A percentile compares a stretch with the other conserved stretches of the same genome.
phyloP scores from a whole-genome alignment of 2,797 vertebrate genomes.

The Sphaeramia orbicularis region DNA sequence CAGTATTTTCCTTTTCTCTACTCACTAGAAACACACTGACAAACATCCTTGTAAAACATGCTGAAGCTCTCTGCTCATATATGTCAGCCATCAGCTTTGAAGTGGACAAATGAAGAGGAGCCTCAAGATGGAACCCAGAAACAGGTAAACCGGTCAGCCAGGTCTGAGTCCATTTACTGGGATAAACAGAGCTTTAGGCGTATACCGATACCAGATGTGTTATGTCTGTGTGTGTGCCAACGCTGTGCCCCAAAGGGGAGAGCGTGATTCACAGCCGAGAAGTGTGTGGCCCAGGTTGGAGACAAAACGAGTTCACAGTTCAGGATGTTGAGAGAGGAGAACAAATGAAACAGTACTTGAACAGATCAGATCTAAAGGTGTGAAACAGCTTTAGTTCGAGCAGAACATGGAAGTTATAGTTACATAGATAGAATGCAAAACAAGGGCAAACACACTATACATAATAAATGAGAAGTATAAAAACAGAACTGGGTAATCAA shows the following conservation, averaged over 20 bases:
- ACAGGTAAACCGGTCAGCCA: constrained; percentile 17
- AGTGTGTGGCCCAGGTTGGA: constrained; percentile 36
- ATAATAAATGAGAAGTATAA: no score
- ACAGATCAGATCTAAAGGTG: no score
- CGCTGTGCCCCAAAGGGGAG: constrained; percentile 4
- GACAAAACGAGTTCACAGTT: neutral
- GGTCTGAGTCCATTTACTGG: constrained; percentile 42
- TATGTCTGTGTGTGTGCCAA: constrained; percentile 32
- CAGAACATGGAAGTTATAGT: no score
- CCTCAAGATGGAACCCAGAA: constrained; percentile 4
- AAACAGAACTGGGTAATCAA: no score
- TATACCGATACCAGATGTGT: constrained; percentile 58
- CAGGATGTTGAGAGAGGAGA: no score
- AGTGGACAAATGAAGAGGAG: constrained; percentile 36
- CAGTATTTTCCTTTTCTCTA: neutral
- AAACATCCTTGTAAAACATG: constrained; percentile 21
- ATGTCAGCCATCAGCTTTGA: constrained; percentile 36
- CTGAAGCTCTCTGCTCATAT: constrained; percentile 27
- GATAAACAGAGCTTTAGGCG: constrained; percentile 37
- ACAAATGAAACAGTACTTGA: no score
- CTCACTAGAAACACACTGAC: constrained; percentile 30
- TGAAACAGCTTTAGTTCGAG: neutral
- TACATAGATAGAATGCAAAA: no score
- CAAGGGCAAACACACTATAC: no score
- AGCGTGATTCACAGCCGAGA: constrained; percentile 6